Percentiles rank a stretch among this genome's conserved stretches.
phyloP scores from a whole-genome alignment of 2,797 vertebrate species.

The Myotis vivesi region DNA sequence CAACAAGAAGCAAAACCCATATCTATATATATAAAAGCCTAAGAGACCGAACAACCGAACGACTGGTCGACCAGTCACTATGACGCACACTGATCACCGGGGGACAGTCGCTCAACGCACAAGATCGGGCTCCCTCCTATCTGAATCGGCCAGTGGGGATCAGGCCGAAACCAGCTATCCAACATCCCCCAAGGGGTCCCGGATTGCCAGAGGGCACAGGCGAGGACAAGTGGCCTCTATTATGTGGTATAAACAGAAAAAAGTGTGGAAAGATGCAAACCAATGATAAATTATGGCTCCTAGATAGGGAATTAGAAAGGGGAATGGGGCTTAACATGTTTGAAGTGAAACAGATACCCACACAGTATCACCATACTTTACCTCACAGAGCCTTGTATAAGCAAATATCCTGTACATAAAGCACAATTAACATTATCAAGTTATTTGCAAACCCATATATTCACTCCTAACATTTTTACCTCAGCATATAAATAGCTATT shows the following conservation, averaged over 20 bases:
- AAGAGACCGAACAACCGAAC: no score
- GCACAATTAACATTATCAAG: background rate
- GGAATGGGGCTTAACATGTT: background rate
- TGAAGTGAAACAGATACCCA: slow-evolving; percentile 21
- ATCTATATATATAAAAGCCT: no score
- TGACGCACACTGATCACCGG: no score
- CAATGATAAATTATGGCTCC: background rate
- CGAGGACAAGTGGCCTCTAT: no score
- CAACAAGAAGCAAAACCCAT: background rate
- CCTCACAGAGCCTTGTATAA: background rate
- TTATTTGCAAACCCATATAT: background rate
- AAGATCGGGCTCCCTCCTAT: no score
- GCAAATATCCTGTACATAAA: background rate
- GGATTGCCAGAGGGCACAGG: no score
- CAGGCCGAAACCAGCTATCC: no score
- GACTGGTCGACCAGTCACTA: no score
- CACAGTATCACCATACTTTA: background rate
- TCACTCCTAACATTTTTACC: slow-evolving; percentile 27
- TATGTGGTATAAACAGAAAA: background rate
- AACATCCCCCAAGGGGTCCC: no score
- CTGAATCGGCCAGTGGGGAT: no score
- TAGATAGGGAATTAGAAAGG: background rate
- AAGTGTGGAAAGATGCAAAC: slow-evolving; percentile 9
- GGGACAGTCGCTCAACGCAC: no score
- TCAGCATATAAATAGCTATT: background rate